phyloP scores from a whole-genome alignment of 2,113 vertebrate genomes.

The Ammodytes dubius region DNA sequence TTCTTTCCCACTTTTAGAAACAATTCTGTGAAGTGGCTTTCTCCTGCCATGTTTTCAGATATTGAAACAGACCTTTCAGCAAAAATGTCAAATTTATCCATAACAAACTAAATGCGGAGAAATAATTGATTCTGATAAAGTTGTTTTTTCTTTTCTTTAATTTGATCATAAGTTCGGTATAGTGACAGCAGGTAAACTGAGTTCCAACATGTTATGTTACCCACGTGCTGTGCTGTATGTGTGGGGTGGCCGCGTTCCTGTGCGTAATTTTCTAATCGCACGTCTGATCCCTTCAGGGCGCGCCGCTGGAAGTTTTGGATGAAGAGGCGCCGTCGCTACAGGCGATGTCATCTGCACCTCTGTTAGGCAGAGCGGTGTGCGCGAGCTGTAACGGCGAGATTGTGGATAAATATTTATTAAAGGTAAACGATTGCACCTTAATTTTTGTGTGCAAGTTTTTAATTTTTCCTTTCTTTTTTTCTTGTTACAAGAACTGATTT shows the following conservation, averaged over 20 bases:
- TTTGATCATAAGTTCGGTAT: not conserved
- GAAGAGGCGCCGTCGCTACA: slow-evolving; percentile 90
- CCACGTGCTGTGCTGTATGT: not conserved
- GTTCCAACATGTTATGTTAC: not conserved
- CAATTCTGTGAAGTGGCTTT: not conserved
- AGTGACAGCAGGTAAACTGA: not conserved
- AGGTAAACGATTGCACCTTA: slow-evolving; percentile 82
- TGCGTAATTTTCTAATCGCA: slow-evolving; percentile 43
- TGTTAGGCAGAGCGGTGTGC: slow-evolving; percentile 88
- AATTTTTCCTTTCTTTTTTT: accelerated
- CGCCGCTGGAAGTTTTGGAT: slow-evolving; percentile 86
- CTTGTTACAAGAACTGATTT: not conserved
- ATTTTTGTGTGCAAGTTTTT: not conserved
- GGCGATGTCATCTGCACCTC: slow-evolving; percentile 90
- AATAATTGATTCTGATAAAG: not conserved
- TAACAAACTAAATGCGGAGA: not conserved
- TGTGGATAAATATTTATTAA: slow-evolving; percentile 97
- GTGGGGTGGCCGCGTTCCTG: not conserved
- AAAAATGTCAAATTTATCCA: not conserved
- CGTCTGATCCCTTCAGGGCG: slow-evolving; percentile 80
- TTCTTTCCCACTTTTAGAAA: not conserved
- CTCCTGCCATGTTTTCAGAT: not conserved
- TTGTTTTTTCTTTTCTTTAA: not conserved
- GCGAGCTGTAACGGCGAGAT: slow-evolving; percentile 94
- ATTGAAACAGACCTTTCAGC: not conserved